Base-by-base conservation (phyloP, 2,888 invertebrate species). In the Cosmia pyralina region DNA sequence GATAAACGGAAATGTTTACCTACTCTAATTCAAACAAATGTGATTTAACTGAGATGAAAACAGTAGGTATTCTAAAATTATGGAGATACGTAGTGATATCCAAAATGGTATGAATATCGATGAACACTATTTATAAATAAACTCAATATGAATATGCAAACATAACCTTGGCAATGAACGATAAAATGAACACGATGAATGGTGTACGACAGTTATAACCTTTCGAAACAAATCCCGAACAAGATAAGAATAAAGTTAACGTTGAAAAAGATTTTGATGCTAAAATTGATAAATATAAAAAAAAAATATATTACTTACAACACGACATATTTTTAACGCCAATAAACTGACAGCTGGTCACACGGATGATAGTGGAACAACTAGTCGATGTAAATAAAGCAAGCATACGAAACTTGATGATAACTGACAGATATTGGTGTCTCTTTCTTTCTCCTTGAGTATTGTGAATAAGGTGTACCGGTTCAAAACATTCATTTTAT, bases 251-350 rank as follows among this genome's bases (percentile, higher is more conserved):
- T 0, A 8, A 59, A 38, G 2, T 1, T 19, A 0, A 52, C 48
- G 5, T 7, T 28, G 13, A 41, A 53, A 17, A 11, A 28, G 0
- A 64, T 28, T 44, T 55, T 5, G 17, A 34, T 19, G 22, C 15
- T 2, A 44, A 57, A 13, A 50, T 17, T 8, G 15, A 44, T 22
- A 50, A 22, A 55, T 11, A 55, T 13, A 0, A 53, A 44, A 34
- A n/a, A n/a, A 67, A 28, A 63, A 70, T 50, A 59, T 34, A 73
- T 58, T 86, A 94, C 93, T 93, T 82, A 94, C 94, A 94, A 82
- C 93, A 94, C 75, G 93, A 87, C 94, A 94, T 93, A 28, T 59
- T 75, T 77, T 64, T 34, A 78, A 74, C 79, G 74, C 65, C 59
- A 63, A 52, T 71, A 59, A 72, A 76, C 72, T 74, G 75, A 66